Evolutionary conservation across 2,113 vertebrate species (phyloP).

Genomic region (Thalassoma bifasciatum): DNA sequence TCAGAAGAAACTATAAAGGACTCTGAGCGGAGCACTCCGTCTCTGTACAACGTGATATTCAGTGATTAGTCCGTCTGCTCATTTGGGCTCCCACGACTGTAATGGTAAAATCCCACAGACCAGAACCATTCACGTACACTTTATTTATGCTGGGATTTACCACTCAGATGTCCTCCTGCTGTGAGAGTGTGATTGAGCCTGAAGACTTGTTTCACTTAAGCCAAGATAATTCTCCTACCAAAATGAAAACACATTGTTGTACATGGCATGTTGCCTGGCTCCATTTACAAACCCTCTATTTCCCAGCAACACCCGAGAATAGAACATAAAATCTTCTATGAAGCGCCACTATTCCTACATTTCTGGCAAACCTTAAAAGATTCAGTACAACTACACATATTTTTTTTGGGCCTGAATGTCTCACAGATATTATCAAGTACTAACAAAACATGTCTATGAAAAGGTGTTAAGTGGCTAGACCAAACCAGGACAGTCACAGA

Average conservation of each 20-base stretch:
- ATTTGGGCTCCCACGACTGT: slow-evolving; percentile 4
- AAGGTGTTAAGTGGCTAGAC: too few species aligned
- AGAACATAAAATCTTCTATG: neutral
- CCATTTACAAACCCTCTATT: slow-evolving; percentile 4
- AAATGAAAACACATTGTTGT: slow-evolving; percentile 5
- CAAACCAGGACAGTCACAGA: neutral
- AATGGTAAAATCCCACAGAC: slow-evolving; percentile 23
- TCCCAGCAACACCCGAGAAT: slow-evolving; percentile 1
- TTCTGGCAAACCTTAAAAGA: too few species aligned
- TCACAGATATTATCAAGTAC: too few species aligned
- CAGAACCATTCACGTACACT: slow-evolving; percentile 10
- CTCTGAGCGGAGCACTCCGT: slow-evolving; percentile 12
- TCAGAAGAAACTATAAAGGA: slow-evolving; percentile 29
- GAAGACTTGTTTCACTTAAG: slow-evolving; percentile 3
- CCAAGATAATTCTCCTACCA: neutral
- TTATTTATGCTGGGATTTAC: slow-evolving; percentile 23
- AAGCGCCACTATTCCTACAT: too few species aligned
- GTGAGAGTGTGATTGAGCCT: neutral
- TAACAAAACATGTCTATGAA: too few species aligned
- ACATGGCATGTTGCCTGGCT: neutral
- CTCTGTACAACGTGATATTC: slow-evolving; percentile 13
- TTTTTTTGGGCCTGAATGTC: too few species aligned
- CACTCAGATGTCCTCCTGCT: slow-evolving; percentile 10
- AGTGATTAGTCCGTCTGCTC: slow-evolving; percentile 22
- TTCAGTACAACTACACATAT: too few species aligned